Conservation (phyloP, 2,113 vertebrate genomes). For the Pionites leucogaster region DNA sequence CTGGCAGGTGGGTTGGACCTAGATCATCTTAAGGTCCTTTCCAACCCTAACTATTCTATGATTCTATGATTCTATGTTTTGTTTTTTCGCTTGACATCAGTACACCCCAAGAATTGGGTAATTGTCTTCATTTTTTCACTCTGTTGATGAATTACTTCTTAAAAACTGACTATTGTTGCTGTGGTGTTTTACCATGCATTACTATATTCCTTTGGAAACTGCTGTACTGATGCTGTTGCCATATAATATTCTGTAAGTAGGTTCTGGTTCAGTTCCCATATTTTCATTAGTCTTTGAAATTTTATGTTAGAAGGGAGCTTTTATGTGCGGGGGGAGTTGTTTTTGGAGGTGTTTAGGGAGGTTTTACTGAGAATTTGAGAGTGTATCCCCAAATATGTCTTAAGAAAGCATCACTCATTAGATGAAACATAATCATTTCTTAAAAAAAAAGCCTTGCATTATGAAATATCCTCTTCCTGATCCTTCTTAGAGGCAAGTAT, state of each 20-base stretch:
- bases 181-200: not conserved
- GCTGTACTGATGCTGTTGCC: not conserved
- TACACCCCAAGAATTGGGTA: not conserved
- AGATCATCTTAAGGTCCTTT: no score
- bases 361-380: not conserved
- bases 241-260: not conserved
- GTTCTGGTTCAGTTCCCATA: not conserved
- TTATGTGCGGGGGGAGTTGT: fast-evolving
- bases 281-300: not conserved
- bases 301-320: not conserved
- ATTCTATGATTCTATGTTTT: not conserved
- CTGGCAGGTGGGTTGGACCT: no score
- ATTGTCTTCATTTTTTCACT: not conserved
- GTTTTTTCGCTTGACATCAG: not conserved
- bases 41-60: no score
- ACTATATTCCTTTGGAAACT: not conserved
- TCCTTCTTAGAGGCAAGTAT: not conserved
- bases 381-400: not conserved
- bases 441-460: not conserved
- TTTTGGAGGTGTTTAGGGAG: not conserved
- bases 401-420: not conserved
- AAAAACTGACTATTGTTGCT: not conserved
- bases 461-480: not conserved
- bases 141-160: not conserved
- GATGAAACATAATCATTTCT: not conserved